phyloP scores from a whole-genome alignment of 2,797 vertebrate genomes.

The Coendou prehensilis region DNA sequence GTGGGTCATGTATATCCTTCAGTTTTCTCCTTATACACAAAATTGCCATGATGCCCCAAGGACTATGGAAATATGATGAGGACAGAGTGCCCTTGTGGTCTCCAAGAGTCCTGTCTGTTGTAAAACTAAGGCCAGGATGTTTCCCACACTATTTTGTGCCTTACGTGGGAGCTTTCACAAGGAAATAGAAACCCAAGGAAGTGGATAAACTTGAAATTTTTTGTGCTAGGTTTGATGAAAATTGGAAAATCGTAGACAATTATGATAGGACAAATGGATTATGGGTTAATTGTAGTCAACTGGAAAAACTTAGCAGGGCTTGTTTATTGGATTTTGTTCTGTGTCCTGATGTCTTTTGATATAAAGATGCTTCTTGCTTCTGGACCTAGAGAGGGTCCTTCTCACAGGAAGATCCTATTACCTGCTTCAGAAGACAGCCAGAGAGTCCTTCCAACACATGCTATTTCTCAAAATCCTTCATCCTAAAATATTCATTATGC shows the following conservation, averaged over 20 bases:
- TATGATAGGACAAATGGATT: background rate
- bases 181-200: background rate
- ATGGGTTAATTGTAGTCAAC: background rate
- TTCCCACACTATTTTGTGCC: no score
- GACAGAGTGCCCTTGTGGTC: background rate
- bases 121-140: background rate
- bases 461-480: background rate
- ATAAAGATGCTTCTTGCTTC: background rate
- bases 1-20: background rate
- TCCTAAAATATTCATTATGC: background rate
- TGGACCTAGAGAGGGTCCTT: background rate
- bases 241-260: background rate
- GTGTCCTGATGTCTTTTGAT: background rate
- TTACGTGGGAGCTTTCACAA: background rate
- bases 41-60: background rate
- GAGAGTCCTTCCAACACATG: background rate
- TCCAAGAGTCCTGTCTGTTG: background rate
- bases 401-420: background rate
- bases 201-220: background rate
- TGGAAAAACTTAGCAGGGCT: background rate
- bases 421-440: background rate
- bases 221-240: background rate
- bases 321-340: background rate
- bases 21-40: background rate
- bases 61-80: background rate